phyloP scores from a whole-genome alignment of 1,140 invertebrate genomes.

The Portunus trituberculatus region DNA sequence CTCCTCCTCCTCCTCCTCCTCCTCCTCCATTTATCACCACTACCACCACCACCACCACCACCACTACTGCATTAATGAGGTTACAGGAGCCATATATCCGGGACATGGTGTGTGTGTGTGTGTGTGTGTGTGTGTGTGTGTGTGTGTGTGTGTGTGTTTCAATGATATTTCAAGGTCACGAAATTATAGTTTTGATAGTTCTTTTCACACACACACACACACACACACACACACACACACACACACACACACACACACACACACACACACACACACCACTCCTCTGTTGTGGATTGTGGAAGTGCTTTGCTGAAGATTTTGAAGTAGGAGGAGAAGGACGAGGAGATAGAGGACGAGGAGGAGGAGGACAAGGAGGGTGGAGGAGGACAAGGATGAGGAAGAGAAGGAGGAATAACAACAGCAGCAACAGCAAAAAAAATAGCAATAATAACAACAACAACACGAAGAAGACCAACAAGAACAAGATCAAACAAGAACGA shows the following conservation, averaged over 20 bases:
- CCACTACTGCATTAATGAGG: no score
- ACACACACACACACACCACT: no score
- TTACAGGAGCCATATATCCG: no score
- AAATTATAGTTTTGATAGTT: neutral
- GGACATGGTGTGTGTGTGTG: neutral
- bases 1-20: no score
- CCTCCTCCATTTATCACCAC: no score
- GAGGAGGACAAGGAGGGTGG: neutral
- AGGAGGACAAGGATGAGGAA: neutral
- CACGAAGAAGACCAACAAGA: neutral
- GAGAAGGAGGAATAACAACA: neutral
- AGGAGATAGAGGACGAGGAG: neutral
- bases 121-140: constrained; percentile 20
- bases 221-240: no score
- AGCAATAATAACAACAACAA: neutral
- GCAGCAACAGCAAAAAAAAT: no score
- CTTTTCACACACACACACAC: no score
- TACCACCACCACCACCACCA: no score
- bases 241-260: no score
- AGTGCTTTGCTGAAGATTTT: neutral
- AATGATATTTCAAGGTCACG: neutral
- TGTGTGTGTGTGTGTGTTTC: constrained; percentile 10
- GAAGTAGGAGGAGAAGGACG: neutral
- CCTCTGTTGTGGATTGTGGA: neutral
- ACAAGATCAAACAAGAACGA: neutral